phyloP scores from a whole-genome alignment of 2,113 vertebrate genomes.

The Gopherus flavomarginatus region DNA sequence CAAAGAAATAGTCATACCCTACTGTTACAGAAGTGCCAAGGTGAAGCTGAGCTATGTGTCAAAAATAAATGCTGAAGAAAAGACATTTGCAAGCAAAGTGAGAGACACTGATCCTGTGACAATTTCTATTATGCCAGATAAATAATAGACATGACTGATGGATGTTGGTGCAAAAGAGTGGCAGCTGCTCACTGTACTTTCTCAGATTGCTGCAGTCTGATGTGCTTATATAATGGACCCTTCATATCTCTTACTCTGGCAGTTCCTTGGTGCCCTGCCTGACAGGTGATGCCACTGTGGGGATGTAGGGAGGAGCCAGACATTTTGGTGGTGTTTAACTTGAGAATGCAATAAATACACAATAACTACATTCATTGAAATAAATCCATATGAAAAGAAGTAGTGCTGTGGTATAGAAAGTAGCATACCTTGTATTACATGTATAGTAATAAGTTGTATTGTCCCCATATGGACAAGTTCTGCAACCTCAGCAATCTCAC shows the following conservation, averaged over 20 bases:
- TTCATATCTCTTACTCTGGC: not conserved
- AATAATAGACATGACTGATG: not conserved
- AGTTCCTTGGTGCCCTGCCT: not conserved
- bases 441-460: not conserved
- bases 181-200: not conserved
- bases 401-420: not conserved
- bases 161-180: not conserved
- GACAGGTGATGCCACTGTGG: not conserved
- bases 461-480: not conserved
- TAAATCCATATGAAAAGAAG: not conserved
- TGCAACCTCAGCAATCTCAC: no score
- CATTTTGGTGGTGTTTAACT: not conserved
- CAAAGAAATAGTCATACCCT: not conserved
- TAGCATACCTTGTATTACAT: not conserved
- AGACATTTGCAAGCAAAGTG: not conserved
- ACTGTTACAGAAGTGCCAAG: not conserved
- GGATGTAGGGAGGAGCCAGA: not conserved
- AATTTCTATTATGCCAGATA: constrained; percentile 13
- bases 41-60: not conserved
- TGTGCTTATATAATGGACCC: not conserved
- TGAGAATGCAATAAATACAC: not conserved
- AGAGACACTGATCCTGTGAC: not conserved
- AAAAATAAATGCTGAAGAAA: not conserved
- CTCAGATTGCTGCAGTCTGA: not conserved
- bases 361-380: not conserved